Percentiles rank a stretch among this genome's conserved stretches.
These are phyloP conservation scores for Megamerina dolium DNA, from an alignment of 2,888 invertebrate species.

Conservation along the genomic window DNA sequence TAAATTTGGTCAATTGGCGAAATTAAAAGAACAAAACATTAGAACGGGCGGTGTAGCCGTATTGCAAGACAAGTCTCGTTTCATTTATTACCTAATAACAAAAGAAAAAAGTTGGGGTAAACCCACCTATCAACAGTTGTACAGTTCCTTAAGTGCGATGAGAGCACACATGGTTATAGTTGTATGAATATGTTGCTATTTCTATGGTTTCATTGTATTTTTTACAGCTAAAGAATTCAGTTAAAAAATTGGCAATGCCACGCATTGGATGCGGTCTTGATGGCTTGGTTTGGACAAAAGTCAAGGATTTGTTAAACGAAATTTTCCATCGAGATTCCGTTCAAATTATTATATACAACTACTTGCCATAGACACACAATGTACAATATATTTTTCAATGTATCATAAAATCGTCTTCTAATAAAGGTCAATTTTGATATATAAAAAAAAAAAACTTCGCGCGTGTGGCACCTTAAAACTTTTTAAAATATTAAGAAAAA, in stretches of 20 bases:
- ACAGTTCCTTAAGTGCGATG: slow-evolving; percentile 45
- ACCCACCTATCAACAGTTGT: slow-evolving; percentile 50
- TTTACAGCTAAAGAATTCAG: slow-evolving; percentile 45
- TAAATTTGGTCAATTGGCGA: slow-evolving; percentile 36
- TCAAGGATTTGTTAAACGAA: slow-evolving; percentile 52
- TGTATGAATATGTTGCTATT: neutral
- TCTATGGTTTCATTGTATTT: too few relatives aligned
- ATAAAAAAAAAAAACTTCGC: too few relatives aligned
- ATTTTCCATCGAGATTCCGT: slow-evolving; percentile 51
- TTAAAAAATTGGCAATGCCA: slow-evolving; percentile 57
- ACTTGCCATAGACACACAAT: slow-evolving; percentile 13
- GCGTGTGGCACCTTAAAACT: too few relatives aligned
- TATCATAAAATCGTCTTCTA: too few relatives aligned
- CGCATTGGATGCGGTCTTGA: slow-evolving; percentile 63
- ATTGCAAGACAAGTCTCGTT: slow-evolving; percentile 44
- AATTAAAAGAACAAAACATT: slow-evolving; percentile 35
- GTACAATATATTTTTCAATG: too few relatives aligned
- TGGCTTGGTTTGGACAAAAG: slow-evolving; percentile 55
- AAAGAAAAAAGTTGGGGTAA: slow-evolving; percentile 53
- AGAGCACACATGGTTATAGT: slow-evolving; percentile 40
- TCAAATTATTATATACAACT: slow-evolving; percentile 53
- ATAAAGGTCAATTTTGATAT: too few relatives aligned
- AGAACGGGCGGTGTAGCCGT: slow-evolving; percentile 51
- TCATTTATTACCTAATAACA: slow-evolving; percentile 57
- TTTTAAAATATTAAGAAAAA: too few relatives aligned